Conservation (phyloP, 2,888 invertebrate species). For the Gymnocheta viridis region DNA sequence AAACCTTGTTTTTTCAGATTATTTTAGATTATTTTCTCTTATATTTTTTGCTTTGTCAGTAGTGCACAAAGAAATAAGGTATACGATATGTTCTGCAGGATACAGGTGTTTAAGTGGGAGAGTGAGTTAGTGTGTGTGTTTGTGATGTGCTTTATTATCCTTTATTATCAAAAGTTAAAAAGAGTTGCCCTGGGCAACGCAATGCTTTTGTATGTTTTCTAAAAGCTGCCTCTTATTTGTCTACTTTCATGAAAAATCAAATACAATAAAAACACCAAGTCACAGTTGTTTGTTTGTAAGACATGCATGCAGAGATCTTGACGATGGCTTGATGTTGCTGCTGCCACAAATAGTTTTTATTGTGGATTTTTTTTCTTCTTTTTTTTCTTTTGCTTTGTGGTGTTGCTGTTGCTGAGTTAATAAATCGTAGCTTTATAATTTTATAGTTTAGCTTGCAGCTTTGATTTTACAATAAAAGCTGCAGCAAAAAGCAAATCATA, state of each 20-base stretch:
- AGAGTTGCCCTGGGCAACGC: slow-evolving; percentile 60
- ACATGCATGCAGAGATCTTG: neutral
- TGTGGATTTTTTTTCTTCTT: neutral
- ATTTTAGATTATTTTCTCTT: neutral
- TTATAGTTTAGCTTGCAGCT: slow-evolving; percentile 43
- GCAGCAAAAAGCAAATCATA: neutral
- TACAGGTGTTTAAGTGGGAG: neutral
- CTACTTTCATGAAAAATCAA: slow-evolving; percentile 1
- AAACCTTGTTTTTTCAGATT: slow-evolving; percentile 5
- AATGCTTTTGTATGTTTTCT: slow-evolving; percentile 28
- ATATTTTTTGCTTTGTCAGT: slow-evolving; percentile 6
- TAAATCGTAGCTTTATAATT: slow-evolving; percentile 46
- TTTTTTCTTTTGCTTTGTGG: neutral
- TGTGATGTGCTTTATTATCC: slow-evolving; percentile 53
- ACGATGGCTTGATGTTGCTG: neutral
- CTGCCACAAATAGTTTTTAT: slow-evolving; percentile 9
- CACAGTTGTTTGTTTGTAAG: slow-evolving; percentile 3
- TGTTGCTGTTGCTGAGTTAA: slow-evolving; percentile 8
- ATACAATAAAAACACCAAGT: slow-evolving; percentile 1
- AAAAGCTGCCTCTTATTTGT: slow-evolving; percentile 53
- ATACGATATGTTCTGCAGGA: neutral
- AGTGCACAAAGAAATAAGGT: slow-evolving; percentile 3
- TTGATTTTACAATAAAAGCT: slow-evolving; percentile 15
- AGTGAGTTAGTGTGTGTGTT: neutral
- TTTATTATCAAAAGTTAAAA: slow-evolving; percentile 61